These are phyloP conservation scores for human DNA, from an alignment of 2,113 vertebrate genomes.

Conservation along the genomic window GRCh38 chr2:39215001-39215500, in stretches of 20 bases:
- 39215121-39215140: neutral
- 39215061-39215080: neutral
- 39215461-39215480: conserved; percentile 16
- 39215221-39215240: neutral
- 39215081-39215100: neutral
- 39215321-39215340: neutral
- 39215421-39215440: neutral
- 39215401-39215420: neutral
- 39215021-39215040: neutral
- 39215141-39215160: neutral
- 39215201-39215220: neutral
- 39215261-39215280: neutral
- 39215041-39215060: neutral
- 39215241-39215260: neutral
- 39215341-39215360: neutral
- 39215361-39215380: neutral
- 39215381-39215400: neutral
- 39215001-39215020: neutral
- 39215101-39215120: neutral
- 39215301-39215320: neutral
- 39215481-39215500: neutral
- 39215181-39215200: neutral
- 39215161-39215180: neutral
- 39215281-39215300: neutral
- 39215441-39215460: neutral